Base-by-base conservation (phyloP, 2,113 vertebrate genomes). In the Corythaeola cristata region DNA sequence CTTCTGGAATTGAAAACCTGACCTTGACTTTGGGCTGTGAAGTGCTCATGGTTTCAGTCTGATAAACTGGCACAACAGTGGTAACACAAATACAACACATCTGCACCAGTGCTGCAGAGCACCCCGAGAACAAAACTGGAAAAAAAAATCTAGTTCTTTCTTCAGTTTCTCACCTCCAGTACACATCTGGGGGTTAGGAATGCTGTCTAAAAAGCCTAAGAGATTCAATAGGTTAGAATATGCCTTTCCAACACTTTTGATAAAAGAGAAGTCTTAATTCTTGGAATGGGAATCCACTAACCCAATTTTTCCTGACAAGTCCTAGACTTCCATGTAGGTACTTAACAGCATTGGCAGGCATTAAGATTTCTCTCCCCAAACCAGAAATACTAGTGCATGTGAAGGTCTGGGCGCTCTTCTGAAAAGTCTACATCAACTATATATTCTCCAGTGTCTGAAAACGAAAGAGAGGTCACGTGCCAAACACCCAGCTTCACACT, bases 31-130 rank as follows among this genome's bases (percentile, higher is more conserved):
- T 8, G 27, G 47, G 33, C 22, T 59, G 2, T 21, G 11, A 58
- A 75, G 49, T 12, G 33, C 49, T 76, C 8, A 0, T 55, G 23
- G 37, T n/a, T 62, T 69, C 49, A 50, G 33, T 15, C 56, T 28
- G 24, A 28, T 27, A 7, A 55, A 22, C 24, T 9, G 23, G 58
- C 26, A 47, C 52, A 23, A 22, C 17, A 32, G 37, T 2, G 11
- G 4, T 20, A 17, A 28, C 7, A n/a, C 24, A 52, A 56, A 44
- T 4, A 41, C 26, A 32, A 32, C 27, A 2, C 22, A 12, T 10
- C 18, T 16, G 6, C 2, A 1, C 8, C 3, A 41, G n/a, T 11
- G 24, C 60, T 47, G 28, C 3, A n/a, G 7, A 39, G 39, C 53
- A 55, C 28, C 16, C 11, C 2, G 0, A 47, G 53, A 53, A 19